Base-by-base conservation (phyloP, 2,797 vertebrate genomes). In the Microtus californicus region DNA sequence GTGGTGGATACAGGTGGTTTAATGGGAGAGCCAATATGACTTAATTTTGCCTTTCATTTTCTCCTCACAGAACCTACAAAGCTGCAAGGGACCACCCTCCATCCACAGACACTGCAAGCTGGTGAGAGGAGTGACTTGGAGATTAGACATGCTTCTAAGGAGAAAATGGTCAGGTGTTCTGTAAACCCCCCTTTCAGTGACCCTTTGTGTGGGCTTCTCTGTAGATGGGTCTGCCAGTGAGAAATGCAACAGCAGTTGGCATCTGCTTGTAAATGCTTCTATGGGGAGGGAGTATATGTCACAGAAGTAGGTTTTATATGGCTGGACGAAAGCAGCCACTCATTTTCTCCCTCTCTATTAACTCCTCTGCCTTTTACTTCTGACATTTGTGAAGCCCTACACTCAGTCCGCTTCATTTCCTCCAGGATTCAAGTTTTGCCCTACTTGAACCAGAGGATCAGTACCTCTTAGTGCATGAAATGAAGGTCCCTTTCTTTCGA, bases 51-150 rank as follows among this genome's bases (percentile, higher is more conserved):
- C 25, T 85, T 74, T 56, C 87, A 89, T 90, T 92, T 23, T 87
- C 67, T 91, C 95, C 48, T 89, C 56, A 91, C 34, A 74, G 73
- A 97, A 63, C 31, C 69, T 51, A 93, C 54, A 59, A 86, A 96
- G 12, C 37, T 74, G 51, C 61, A 54, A 59, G 48, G 67, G 48
- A 73, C 37, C 27, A 40, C 25, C 74, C 37, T 89, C 29, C 63
- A 93, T 19, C 25, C 6, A 0, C 4, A 74, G 86, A 37, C 23
- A 11, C 3, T 82, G 37, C 14, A 82, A 61, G 27, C 43, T 86
- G 21, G 10, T 37, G 37, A 11, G 63, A 48, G 34, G 0, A 0
- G 14, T 21, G 40, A 1, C 48, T 69, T 59, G 67, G 13, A 86
- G 25, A 63, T 43, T n/a, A 81, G 5, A 65, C 54, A 27, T 3